These are phyloP conservation scores for Phoeniculus purpureus DNA, from an alignment of 2,797 vertebrate genomes.

Conservation along the genomic window DNA sequence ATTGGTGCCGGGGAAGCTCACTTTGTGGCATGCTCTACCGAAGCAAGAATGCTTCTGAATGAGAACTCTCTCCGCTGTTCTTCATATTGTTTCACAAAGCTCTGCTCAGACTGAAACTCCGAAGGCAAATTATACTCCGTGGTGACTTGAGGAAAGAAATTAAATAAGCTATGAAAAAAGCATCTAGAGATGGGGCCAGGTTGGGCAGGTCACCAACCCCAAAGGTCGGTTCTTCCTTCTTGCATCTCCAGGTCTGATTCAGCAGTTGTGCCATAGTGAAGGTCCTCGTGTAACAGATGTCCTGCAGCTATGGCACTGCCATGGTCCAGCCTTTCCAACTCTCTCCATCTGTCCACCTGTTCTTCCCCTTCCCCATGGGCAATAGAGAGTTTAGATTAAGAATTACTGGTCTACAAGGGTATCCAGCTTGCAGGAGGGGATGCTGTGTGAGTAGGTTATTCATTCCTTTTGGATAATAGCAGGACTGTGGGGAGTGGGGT, in stretches of 20 bases:
- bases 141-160: fast-evolving
- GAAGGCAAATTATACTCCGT: background rate
- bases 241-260: background rate
- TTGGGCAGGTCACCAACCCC: background rate
- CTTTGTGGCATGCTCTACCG: background rate
- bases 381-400: background rate
- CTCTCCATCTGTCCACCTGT: slow-evolving; percentile 17
- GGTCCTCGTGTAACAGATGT: background rate
- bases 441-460: background rate
- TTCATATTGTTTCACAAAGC: background rate
- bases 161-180: background rate
- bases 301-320: background rate
- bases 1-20: background rate
- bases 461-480: background rate
- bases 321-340: background rate
- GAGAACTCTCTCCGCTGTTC: background rate
- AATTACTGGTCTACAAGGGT: background rate
- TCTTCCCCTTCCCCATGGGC: background rate
- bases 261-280: background rate
- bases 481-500: background rate
- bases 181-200: background rate
- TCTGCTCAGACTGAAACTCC: background rate
- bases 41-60: fast-evolving
- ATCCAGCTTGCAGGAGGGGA: background rate
- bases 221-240: background rate